Base-by-base conservation (phyloP, 2,113 vertebrate species). In the Pseudorhombus dupliciocellatus region DNA sequence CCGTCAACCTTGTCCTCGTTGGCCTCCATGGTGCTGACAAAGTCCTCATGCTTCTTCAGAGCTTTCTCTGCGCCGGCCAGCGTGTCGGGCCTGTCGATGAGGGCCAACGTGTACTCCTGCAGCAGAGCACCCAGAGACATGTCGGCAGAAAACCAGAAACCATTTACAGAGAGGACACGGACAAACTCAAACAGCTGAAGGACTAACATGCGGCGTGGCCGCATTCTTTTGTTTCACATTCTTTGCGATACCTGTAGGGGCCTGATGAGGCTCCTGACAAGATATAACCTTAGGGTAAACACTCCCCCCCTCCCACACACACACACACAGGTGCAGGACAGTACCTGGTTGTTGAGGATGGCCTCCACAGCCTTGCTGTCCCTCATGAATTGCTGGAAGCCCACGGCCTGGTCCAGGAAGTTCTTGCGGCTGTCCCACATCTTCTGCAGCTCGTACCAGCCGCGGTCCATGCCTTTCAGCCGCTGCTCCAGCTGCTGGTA, bases 271-370 rank as follows among this genome's bases (percentile, higher is more conserved):
- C 44, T 55, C 37, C 61, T 12, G 50, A 37, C 10, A 12, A 37
- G 34, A 11, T 37, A 1, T 37, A 37, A 37, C 34, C 11, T 12
- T 37, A 0, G 11, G 3, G 10, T 37, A 37, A 37, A 37, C 11
- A 37, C 9, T 46, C 14, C 5, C 4, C 12, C 16, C 11, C 10
- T n/a, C n/a, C n/a, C n/a, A n/a, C n/a, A n/a, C n/a, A n/a, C n/a
- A n/a, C 40, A 44, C 12, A 25, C 10, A 21, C 34, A 54, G 0
- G 24, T 20, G 15, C 7, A n/a, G 7, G 30, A 15, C 12, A 2
- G 63, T 87, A 99, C 98, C 97, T 99, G 97, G 77, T 96, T 98
- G 88, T 95, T 94, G 73, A 99, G 94, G 65, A 98, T 94, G 73
- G 94, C 85, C 71, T 97, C 96, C 0, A 93, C 94, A 73, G 98